Evolutionary conservation across 2,113 vertebrate species (phyloP), one percentile per base, ranked within the genome.

Genomic region (Calyptommatus sinebrachiatus): DNA sequence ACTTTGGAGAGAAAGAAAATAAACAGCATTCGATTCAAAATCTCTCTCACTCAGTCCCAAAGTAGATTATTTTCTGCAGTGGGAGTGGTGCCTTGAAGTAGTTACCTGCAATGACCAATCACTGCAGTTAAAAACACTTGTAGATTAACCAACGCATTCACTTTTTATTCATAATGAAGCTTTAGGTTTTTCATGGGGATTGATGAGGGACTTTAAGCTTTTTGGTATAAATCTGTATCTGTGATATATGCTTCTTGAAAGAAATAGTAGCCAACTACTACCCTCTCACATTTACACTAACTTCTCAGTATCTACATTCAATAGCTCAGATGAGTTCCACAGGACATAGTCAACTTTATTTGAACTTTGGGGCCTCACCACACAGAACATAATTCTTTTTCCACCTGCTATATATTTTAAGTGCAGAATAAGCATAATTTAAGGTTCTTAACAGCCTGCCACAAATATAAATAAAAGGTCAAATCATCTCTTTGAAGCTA

Each of bases 231-330:
- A 41, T 41, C 35, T n/a, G n/a, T n/a, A 90, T 88, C 87, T 89
- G 87, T 65, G 31, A 80, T 83, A 83, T 70, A 29, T 91, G 92
- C 67, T 86, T 50, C 45, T 71, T 90, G 29, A 79, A 80, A 83
- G 85, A 91, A 88, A 87, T 86, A 94, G 92, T 14, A 57, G 16
- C 53, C 16, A 18, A 91, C 86, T 63, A 66, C 90, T 87, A 88
- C 88, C 93, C n/a, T 26, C 26, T 12, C 90, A 86, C 73, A 70
- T 87, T 83, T 79, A 90, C 85, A 62, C 85, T 87, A 90, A 90
- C 76, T 87, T 85, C 91, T 81, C 87, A 57, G 72, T 79, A 78
- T 88, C 78, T 79, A 73, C 86, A 84, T 82, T 83, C 83, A 91
- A 88, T 83, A 88, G 85, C 81, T 89, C 90, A 83, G 83, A 89